Conservation (phyloP, 2,888 invertebrate genomes). For the Spicauda simplicius region DNA sequence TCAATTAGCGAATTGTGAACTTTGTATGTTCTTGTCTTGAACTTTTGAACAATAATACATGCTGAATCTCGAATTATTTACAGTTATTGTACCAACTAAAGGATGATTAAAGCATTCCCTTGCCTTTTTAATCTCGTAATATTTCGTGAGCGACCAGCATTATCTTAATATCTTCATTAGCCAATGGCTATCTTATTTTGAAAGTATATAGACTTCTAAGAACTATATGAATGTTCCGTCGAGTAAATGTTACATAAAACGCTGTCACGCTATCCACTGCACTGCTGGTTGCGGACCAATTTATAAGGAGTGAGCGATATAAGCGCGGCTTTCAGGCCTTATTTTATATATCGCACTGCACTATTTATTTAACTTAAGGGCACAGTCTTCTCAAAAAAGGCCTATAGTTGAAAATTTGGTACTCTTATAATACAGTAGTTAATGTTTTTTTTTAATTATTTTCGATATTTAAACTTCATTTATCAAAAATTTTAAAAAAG, state of each 20-base stretch:
- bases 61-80: not conserved
- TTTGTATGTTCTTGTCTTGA: not conserved
- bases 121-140: not conserved
- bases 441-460: too few relatives aligned
- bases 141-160: not conserved
- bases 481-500: too few relatives aligned
- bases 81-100: not conserved
- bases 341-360: not conserved
- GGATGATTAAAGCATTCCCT: not conserved
- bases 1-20: not conserved
- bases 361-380: too few relatives aligned
- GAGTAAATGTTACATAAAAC: not conserved
- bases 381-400: too few relatives aligned
- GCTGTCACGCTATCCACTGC: not conserved
- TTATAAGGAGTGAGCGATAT: not conserved
- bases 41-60: not conserved
- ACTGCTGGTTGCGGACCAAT: not conserved
- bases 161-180: not conserved
- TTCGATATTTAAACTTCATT: too few relatives aligned
- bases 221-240: not conserved
- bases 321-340: not conserved
- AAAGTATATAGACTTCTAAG: constrained; percentile 1
- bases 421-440: too few relatives aligned
- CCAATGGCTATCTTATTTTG: not conserved
- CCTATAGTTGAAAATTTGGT: too few relatives aligned